Base-by-base conservation (phyloP, 37 sponge, comb jelly and placozoan species). In the Axinella damicornis region DNA sequence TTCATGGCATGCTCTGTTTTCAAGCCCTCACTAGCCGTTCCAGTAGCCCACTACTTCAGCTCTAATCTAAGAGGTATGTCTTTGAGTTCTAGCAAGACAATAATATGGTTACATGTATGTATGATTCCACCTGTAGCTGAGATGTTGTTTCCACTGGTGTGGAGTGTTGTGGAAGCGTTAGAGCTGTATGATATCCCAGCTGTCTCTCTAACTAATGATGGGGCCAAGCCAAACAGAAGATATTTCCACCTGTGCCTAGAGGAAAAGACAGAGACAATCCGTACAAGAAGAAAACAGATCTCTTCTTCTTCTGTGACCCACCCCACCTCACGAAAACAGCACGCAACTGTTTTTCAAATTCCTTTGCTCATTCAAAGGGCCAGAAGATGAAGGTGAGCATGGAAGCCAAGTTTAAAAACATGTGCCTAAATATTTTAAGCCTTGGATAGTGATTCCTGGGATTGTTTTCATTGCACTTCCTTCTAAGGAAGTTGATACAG, bases 291-390 rank as follows among this genome's bases (percentile, higher is more conserved):
- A 27, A 78, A 11, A 6, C 12, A 2, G 13, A 64, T 25, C 24
- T 78, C 12, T 78, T 38, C 25, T 78, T 78, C 37, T 37, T 78
- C 66, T 80, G 70, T 54, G 69, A 80, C 22, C 32, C 81, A 17
- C 59, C 79, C 14, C 79, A 79, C 14, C 20, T 65, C 1, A 1
- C 64, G 18, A 78, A 78, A 66, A 78, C 79, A 37, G 53, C 79
- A 25, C 40, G 79, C 15, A 78, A 78, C 22, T 78, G 79, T 53
- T 65, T 78, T 13, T 63, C 66, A 15, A 78, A 78, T 78, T 78
- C 79, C 2, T 78, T 78, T 78, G 65, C 79, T 41, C 79, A 78
- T 32, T 78, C 79, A 14, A 63, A 63, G 14, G 63, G 66, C 18
- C 40, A 53, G 36, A 64, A 35, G 33, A 37, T 78, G 66, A 37